Evolutionary conservation across 2,888 invertebrate genomes (phyloP), one percentile per base, ranked within the genome.

Genomic region (Dolomedes plantarius): DNA sequence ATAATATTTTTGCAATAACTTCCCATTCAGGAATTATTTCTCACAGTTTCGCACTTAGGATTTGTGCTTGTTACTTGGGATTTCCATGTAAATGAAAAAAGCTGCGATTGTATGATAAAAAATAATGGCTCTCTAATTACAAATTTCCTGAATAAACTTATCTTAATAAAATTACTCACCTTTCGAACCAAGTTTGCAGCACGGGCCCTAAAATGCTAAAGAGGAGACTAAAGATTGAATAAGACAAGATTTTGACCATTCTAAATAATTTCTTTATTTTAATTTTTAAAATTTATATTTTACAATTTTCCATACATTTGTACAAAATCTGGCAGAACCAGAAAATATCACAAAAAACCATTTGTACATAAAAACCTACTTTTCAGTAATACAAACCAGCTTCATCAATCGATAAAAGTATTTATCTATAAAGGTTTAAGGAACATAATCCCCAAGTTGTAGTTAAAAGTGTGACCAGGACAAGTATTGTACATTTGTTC

Each of bases 311-410:
- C 74, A 86, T 86, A 85, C 78, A 86, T 79, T 79, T 86, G 79
- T 86, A 86, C 85, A 86, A 85, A 69, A 74, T 72, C 69, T 69
- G 69, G 69, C 56, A 19, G 31, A 28, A 74, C 78, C 78, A 78
- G 78, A 74, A 86, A 86, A 86, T 86, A 86, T 86, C 85, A 86
- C 85, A 86, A 79, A 76, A 73, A 78, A 67, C 65, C 85, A 71
- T 86, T 79, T 79, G 74, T 86, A 86, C 78, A 79, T 56, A 36
- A 46, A 46, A 36, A 74, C 62, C 64, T 64, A 73, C 64, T 62
- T 78, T 23, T 16, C 56, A 56, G 56, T 23, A 56, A 46, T 36
- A 36, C 36, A 46, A 16, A 46, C 16, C 2, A 46, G 46, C 16
- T 46, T 46, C 16, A 2, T 46, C 23, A 6, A 56, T 16, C 23